These are phyloP conservation scores for Etheostoma nigrum DNA, from an alignment of 2,797 vertebrate genomes.

Conservation along the genomic window DNA sequence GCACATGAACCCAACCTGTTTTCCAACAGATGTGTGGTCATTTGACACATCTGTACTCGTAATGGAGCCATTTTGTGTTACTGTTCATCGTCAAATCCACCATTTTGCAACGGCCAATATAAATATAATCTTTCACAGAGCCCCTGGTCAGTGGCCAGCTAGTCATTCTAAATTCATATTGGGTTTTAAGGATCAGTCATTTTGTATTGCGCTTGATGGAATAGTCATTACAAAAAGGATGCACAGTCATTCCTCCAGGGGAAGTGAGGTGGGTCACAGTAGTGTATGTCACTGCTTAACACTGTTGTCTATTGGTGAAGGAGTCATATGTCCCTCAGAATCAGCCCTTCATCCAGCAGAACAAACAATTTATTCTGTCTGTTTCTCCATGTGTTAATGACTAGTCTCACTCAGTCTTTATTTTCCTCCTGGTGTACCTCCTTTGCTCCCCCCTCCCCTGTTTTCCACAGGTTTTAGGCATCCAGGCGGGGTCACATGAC, in stretches of 20 bases:
- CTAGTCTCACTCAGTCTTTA: slow-evolving; percentile 16
- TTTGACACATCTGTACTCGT: slow-evolving; percentile 15
- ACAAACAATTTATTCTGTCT: slow-evolving; percentile 12
- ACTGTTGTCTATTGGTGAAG: slow-evolving; percentile 6
- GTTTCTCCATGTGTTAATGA: slow-evolving; percentile 12
- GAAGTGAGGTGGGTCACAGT: slow-evolving; percentile 25
- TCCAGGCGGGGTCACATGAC: slow-evolving; percentile 88
- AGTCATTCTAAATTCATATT: slow-evolving; percentile 55
- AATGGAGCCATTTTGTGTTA: slow-evolving; percentile 38
- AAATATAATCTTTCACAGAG: slow-evolving; percentile 54
- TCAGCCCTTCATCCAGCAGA: slow-evolving; percentile 35
- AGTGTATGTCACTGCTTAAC: slow-evolving; percentile 10
- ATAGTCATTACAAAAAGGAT: slow-evolving; percentile 44
- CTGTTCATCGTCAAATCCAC: slow-evolving; percentile 37
- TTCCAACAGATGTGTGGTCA: slow-evolving; percentile 31
- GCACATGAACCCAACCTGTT: slow-evolving; percentile 20
- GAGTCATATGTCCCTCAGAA: slow-evolving; percentile 20
- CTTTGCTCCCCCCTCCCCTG: slow-evolving; percentile 7
- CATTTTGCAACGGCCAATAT: slow-evolving; percentile 42
- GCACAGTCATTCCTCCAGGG: slow-evolving; percentile 45
- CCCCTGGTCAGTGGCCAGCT: slow-evolving; percentile 35
- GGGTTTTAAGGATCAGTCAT: slow-evolving; percentile 50
- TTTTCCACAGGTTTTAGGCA: slow-evolving; percentile 43
- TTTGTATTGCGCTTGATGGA: slow-evolving; percentile 52
- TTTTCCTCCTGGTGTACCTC: slow-evolving; percentile 13